These are phyloP conservation scores for Patiria miniata DNA, from an alignment of 35 echinoderm and acorn worm genomes.

Conservation along the genomic window DNA sequence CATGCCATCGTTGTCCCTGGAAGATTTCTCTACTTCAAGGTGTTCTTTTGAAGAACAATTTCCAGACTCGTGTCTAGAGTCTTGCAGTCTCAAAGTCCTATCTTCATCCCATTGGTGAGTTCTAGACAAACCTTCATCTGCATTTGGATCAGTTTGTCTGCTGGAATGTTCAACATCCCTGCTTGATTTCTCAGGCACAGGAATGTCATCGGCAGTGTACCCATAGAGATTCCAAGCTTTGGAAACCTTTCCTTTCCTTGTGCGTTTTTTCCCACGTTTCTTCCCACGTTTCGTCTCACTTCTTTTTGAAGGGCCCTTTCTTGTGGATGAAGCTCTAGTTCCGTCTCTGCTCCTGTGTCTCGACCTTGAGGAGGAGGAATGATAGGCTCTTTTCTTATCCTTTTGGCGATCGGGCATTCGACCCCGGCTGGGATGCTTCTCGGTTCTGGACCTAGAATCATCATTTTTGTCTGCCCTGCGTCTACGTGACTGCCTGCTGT, in stretches of 20 bases:
- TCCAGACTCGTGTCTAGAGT: neutral
- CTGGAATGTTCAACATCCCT: neutral
- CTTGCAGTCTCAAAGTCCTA: neutral
- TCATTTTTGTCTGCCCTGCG: neutral
- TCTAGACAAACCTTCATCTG: neutral
- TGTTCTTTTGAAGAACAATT: neutral
- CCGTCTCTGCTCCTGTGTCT: neutral
- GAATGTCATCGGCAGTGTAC: constrained; percentile 1
- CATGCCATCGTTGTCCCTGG: neutral
- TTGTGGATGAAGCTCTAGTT: neutral
- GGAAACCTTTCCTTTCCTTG: too few species aligned
- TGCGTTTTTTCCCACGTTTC: neutral
- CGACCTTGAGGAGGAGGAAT: neutral
- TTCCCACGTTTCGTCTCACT: neutral
- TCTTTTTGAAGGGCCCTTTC: neutral
- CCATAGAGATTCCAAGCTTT: neutral
- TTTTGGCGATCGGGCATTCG: neutral
- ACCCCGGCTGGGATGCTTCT: neutral
- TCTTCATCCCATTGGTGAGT: neutral
- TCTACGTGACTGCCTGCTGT: neutral
- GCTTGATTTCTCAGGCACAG: neutral
- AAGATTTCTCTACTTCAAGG: neutral
- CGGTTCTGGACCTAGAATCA: neutral
- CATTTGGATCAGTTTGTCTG: neutral
- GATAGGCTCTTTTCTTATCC: neutral